Base-by-base conservation (phyloP, 1,140 invertebrate genomes). In the Magallana ariakensis region DNA sequence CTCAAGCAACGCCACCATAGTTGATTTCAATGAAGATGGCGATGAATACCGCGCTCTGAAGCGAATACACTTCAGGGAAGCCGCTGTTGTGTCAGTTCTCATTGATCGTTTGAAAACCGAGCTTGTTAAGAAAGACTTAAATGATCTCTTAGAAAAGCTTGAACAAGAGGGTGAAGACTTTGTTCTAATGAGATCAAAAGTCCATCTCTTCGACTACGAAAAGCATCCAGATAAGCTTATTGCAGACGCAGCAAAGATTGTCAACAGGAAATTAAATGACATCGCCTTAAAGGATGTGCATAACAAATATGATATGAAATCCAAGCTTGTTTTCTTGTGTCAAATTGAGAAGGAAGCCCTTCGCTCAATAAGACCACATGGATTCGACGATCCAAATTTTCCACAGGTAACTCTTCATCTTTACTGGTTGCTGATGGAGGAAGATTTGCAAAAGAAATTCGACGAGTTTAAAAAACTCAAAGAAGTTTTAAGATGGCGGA, bases 401-500 rank as follows among this genome's bases (percentile, higher is more conserved):
- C 33, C 81, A 46, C 80, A 22, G 11, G 16, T 62, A 7, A 15
- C 81, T 8, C 46, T 86, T 6, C n/a, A n/a, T 55, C 26, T 86
- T 16, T 81, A 86, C 54, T 86, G 85, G 85, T 26, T 80, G 46
- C 54, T 86, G 26, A 80, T 81, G 53, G 85, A 82, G 81, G 85
- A 33, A 9, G 70, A 86, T 60, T 53, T 86, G 16, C 75, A 86
- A 53, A 22, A 57, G 54, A 82, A 80, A 82, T 81, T 86, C 53
- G 5, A 22, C 8, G 19, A 56, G 1, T 86, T 86, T 15, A 7
- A 55, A 19, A 75, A 19, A 60, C 53, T 19, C 2, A 33, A 1
- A 16, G 22, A 6, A 57, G 62, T 33, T 86, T 81, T 19, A 55
- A 26, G 9, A 86, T 86, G 46, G 19, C 75, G 0, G 85, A 86